Conservation (phyloP, 1,140 invertebrate genomes). For the Paraescarpia echinospica region DNA sequence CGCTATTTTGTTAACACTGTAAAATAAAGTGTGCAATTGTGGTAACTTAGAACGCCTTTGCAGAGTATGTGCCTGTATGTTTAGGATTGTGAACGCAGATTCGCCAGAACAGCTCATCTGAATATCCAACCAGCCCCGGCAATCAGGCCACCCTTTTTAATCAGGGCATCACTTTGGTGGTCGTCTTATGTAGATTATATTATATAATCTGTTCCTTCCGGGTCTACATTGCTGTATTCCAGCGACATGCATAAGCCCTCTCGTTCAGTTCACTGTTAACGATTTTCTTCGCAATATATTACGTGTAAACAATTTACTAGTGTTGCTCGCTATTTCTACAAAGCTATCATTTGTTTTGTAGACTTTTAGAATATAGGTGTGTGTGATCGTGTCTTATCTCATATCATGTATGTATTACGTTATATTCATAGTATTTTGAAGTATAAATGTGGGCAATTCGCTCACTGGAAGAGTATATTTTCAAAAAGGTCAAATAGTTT, state of each 20-base stretch:
- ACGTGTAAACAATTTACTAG: neutral
- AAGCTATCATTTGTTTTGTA: neutral
- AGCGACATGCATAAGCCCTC: neutral
- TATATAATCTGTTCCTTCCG: no score
- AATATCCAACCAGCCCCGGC: no score
- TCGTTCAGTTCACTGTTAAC: neutral
- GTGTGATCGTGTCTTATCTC: neutral
- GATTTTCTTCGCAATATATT: neutral
- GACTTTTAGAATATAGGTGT: neutral
- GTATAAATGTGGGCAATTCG: neutral
- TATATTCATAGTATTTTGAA: slow-evolving; percentile 2
- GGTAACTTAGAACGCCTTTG: no score
- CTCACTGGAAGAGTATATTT: neutral
- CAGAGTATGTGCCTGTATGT: no score
- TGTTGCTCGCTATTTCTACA: neutral
- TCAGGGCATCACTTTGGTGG: no score
- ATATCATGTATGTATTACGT: neutral
- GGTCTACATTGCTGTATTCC: neutral
- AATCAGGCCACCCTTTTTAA: no score
- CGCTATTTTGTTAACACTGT: no score
- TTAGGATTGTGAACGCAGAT: no score
- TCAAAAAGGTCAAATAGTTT: neutral
- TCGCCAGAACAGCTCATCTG: no score
- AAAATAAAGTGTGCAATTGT: no score
- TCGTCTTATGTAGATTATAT: no score